phyloP scores from a whole-genome alignment of 2,113 vertebrate species.

The Chionis minor region DNA sequence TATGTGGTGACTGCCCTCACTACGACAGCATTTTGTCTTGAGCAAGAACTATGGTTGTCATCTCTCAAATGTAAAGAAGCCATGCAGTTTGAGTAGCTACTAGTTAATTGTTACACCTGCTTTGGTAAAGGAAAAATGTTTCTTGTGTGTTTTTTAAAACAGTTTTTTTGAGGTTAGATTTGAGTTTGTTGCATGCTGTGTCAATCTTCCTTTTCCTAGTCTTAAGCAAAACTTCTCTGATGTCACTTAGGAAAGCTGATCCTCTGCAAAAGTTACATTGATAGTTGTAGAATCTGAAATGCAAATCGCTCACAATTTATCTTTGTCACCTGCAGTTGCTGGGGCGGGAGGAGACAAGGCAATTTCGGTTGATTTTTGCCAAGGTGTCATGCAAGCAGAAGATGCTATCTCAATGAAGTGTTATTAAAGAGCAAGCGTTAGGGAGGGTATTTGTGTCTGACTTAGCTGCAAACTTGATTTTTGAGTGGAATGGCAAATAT shows the following conservation, averaged over 20 bases:
- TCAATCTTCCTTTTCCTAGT: neutral
- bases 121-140: neutral
- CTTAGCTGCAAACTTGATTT: neutral
- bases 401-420: neutral
- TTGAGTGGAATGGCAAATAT: neutral
- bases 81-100: neutral
- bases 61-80: neutral
- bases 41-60: neutral
- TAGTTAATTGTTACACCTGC: neutral
- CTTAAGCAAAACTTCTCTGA: neutral
- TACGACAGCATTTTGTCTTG: neutral
- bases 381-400: neutral
- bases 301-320: neutral
- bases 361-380: neutral
- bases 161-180: neutral
- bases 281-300: neutral
- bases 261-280: neutral
- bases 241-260: neutral
- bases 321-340: neutral
- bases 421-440: neutral
- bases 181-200: neutral
- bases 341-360: no score
- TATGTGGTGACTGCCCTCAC: neutral
- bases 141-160: neutral
- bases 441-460: neutral